Evolutionary conservation across 2,113 vertebrate species (phyloP), one percentile per base, ranked within the genome.

Genomic region (Petrocephalus microphthalmus): DNA sequence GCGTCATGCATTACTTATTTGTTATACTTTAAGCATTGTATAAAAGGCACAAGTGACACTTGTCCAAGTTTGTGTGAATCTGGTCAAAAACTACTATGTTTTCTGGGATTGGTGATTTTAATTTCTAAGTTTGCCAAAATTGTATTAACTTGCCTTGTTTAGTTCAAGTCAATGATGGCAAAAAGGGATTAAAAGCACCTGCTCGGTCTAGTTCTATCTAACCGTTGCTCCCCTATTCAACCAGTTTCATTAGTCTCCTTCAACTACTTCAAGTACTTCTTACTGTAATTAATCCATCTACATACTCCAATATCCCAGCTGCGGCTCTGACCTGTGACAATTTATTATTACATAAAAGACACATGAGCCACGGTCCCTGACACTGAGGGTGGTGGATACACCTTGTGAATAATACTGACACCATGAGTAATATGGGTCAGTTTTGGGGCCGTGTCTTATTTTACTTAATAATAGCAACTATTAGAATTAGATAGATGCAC

Each of bases 401-500:
- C 49, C 25, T 54, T 53, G 7, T 74, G 33, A 74, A 74, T 74
- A 42, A 74, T 74, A 78, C 33, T 78, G 71, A 33, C 52, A 54
- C 37, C 17, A 56, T 54, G 49, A 54, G 47, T 54, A 85, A 85
- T 85, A 85, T 37, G 49, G 82, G 47, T 84, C 49, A 52, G 22
- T 51, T 84, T 84, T 25, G 49, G 82, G 82, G 82, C 11, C 82
- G 0, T 51, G 22, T 84, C 42, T 84, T 49, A 84, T 52, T 84
- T 52, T 84, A 84, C 71, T 42, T 78, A 78, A 84, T 51, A 84
- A 85, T 29, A 85, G 49, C 15, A 85, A 85, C 29, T 85, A 56
- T 37, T 85, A 33, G 5, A 56, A 85, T 56, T 54, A 56, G 49
- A 53, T 54, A 47, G 60, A 17, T 29, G 19, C 15, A 54, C 51